Evolutionary conservation across 2,888 invertebrate species (phyloP).

Genomic region (Microdon myrmicae): DNA sequence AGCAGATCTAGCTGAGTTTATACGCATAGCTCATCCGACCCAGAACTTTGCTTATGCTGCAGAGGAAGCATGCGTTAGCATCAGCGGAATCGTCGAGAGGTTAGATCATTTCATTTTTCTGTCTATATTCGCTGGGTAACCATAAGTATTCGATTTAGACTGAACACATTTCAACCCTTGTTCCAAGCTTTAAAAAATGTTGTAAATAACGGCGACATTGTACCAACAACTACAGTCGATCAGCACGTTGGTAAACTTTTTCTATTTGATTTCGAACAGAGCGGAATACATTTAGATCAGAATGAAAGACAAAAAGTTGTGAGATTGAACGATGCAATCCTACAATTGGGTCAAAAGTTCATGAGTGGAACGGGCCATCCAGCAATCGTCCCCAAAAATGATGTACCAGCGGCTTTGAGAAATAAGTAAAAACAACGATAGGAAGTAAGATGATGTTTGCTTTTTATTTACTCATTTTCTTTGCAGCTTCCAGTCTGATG

Average conservation of each 20-base stretch:
- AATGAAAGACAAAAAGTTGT: constrained; percentile 80
- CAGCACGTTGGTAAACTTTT: constrained; percentile 88
- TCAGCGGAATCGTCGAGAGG: constrained; percentile 95
- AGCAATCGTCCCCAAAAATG: constrained; percentile 72
- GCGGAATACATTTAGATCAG: constrained; percentile 93
- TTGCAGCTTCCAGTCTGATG: constrained; percentile 72
- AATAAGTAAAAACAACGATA: constrained; percentile 73
- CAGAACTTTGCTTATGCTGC: constrained; percentile 81
- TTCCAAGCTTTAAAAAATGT: constrained; percentile 82
- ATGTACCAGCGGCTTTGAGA: constrained; percentile 77
- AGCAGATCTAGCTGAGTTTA: constrained; percentile 96
- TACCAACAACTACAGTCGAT: constrained; percentile 78
- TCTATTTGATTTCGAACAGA: constrained; percentile 96
- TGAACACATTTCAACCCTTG: constrained; percentile 89
- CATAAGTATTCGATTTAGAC: constrained; percentile 67
- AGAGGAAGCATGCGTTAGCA: constrained; percentile 86
- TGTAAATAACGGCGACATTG: constrained; percentile 76
- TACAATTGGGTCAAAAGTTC: constrained; percentile 85
- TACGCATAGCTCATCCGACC: constrained; percentile 91
- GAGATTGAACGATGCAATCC: constrained; percentile 84
- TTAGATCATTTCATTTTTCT: constrained; percentile 59
- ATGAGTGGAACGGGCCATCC: constrained; percentile 80
- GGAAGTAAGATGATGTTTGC: neutral
- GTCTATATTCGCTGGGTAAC: neutral
- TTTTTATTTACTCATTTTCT: neutral